A percentile compares a stretch with the other conserved stretches of the same genome.
phyloP scores from a whole-genome alignment of 2,113 vertebrate genomes.

The Alaudala cheleensis region DNA sequence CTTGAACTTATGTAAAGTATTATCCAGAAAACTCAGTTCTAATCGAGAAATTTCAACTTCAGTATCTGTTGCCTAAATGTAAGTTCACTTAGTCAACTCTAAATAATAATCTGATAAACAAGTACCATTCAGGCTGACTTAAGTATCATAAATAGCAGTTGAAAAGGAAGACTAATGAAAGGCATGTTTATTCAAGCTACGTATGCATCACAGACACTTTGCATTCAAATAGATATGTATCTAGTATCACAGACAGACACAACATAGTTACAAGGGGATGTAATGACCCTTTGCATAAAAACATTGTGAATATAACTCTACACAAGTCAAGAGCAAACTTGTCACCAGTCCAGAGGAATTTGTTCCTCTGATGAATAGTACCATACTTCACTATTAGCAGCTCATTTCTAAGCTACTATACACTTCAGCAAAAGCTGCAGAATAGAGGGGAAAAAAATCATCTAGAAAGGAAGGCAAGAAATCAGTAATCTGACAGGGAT shows the following conservation, averaged over 20 bases:
- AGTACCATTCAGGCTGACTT: background rate
- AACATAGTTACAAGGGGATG: background rate
- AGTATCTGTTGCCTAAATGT: background rate
- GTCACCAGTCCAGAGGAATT: background rate
- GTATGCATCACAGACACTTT: background rate
- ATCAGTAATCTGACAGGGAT: background rate
- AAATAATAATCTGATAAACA: background rate
- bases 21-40: background rate
- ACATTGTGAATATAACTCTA: background rate
- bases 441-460: background rate
- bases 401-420: background rate
- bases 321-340: background rate
- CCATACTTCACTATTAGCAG: background rate
- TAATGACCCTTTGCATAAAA: background rate
- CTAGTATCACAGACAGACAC: background rate
- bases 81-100: background rate
- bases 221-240: background rate
- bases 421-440: background rate
- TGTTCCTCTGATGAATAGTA: background rate
- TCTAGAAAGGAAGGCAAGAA: background rate
- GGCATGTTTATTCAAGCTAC: background rate
- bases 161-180: background rate
- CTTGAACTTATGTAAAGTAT: background rate
- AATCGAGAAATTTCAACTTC: background rate
- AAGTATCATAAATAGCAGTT: background rate